Evolutionary conservation across 2,797 vertebrate species (phyloP).

Genomic region (Anomalospiza imberbis): DNA sequence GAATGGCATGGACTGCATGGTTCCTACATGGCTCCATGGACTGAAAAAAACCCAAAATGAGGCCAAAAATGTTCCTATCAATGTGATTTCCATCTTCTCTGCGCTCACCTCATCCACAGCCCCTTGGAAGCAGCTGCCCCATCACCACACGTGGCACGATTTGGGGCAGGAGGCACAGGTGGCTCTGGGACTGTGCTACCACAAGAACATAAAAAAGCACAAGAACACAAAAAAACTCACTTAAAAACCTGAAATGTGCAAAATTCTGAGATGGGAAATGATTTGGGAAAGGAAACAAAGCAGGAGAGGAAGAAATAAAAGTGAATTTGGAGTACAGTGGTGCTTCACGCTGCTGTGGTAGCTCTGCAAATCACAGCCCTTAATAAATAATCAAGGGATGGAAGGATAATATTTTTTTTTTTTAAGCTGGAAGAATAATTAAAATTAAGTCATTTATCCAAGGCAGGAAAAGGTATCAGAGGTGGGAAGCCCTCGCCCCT

Average conservation of each 20-base stretch:
- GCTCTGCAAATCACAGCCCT: neutral
- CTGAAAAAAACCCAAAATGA: neutral
- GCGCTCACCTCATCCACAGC: neutral
- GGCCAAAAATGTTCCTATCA: neutral
- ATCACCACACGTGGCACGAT: neutral
- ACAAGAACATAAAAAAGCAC: neutral
- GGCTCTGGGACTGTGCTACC: neutral
- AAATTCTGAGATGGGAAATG: neutral
- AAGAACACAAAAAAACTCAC: accelerated
- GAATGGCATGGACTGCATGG: neutral
- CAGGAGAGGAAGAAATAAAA: neutral
- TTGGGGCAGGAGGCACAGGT: neutral
- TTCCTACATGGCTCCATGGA: neutral
- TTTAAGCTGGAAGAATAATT: neutral
- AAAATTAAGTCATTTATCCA: neutral
- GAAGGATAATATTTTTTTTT: neutral
- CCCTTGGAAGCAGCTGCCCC: neutral
- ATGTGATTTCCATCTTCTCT: neutral
- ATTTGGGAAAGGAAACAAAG: neutral
- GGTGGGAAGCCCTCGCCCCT: neutral
- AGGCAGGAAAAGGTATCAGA: neutral
- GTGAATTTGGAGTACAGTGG: neutral
- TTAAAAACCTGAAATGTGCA: neutral
- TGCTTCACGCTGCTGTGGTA: accelerated
- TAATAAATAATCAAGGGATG: neutral